phyloP scores from a whole-genome alignment of 2,888 invertebrate species.

The Gortyna flavago region DNA sequence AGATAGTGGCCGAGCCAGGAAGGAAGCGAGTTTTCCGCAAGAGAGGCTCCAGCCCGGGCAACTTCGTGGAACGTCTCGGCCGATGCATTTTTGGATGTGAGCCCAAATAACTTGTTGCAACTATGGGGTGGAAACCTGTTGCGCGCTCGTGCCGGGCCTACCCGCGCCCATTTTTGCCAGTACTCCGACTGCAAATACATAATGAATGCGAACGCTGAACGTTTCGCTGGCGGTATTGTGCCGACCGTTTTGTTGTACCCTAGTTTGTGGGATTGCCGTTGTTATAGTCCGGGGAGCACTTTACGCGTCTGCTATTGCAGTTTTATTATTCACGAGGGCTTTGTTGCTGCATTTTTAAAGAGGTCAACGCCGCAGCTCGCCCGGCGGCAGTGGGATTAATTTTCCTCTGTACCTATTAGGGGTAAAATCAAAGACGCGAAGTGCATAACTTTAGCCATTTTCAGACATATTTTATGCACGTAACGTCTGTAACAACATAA shows the following conservation, averaged over 20 bases:
- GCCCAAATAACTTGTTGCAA: slow-evolving; percentile 89
- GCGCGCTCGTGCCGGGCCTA: slow-evolving; percentile 80
- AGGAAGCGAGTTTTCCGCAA: slow-evolving; percentile 79
- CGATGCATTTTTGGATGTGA: slow-evolving; percentile 90
- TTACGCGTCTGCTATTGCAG: slow-evolving; percentile 69
- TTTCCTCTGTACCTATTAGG: slow-evolving; percentile 49
- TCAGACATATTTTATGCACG: slow-evolving; percentile 4
- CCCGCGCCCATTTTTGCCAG: slow-evolving; percentile 84
- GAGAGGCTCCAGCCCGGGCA: slow-evolving; percentile 71
- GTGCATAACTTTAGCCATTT: slow-evolving; percentile 26
- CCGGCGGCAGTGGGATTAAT: slow-evolving; percentile 43
- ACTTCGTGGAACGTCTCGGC: slow-evolving; percentile 80
- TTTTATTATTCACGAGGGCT: slow-evolving; percentile 75
- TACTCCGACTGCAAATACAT: slow-evolving; percentile 84
- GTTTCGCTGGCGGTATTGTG: slow-evolving; percentile 80
- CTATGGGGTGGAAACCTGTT: slow-evolving; percentile 85
- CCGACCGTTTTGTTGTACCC: slow-evolving; percentile 78
- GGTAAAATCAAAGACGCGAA: slow-evolving; percentile 45
- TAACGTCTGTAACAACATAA: background rate
- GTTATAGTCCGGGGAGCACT: slow-evolving; percentile 77
- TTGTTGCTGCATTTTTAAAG: slow-evolving; percentile 67
- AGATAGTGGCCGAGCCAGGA: slow-evolving; percentile 72
- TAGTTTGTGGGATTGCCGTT: slow-evolving; percentile 73
- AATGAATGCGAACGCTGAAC: slow-evolving; percentile 85
- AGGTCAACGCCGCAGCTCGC: slow-evolving; percentile 55